phyloP scores from a whole-genome alignment of 1,140 invertebrate species.

The Saccostrea cuccullata region DNA sequence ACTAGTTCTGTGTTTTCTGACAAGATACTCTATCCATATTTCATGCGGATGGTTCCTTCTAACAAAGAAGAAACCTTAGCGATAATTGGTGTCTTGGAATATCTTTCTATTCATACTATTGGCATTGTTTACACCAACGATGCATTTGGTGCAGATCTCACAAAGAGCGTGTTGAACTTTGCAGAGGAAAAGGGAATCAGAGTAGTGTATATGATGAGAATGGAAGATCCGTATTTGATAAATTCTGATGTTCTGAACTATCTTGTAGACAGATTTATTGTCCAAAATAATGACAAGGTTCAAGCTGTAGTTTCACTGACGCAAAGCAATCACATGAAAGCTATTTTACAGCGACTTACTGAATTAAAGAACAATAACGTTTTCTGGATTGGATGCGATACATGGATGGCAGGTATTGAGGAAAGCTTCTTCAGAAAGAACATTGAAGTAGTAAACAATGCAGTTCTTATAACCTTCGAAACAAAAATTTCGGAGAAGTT shows the following conservation, averaged over 20 bases:
- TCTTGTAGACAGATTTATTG: background rate
- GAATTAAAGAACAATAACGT: background rate
- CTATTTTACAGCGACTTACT: background rate
- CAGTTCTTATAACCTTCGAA: slow-evolving; percentile 7
- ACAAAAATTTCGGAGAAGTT: background rate
- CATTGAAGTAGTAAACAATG: background rate
- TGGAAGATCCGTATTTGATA: background rate
- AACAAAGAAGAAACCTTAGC: background rate
- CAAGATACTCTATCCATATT: background rate
- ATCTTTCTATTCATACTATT: background rate
- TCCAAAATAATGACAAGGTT: background rate
- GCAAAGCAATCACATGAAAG: background rate
- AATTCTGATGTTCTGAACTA: slow-evolving; percentile 11
- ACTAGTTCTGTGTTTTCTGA: background rate
- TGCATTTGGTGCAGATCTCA: background rate
- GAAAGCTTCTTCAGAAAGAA: background rate
- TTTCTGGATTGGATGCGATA: slow-evolving; percentile 24
- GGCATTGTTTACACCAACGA: slow-evolving; percentile 11
- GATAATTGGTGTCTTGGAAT: background rate
- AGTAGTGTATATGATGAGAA: background rate
- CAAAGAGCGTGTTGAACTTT: background rate
- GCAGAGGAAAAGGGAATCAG: slow-evolving; percentile 2
- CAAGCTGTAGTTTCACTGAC: slow-evolving; percentile 16
- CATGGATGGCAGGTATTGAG: background rate
- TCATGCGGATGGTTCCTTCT: slow-evolving; percentile 13